phyloP scores from a whole-genome alignment of 2,888 invertebrate genomes.

The Xestia c-nigrum region DNA sequence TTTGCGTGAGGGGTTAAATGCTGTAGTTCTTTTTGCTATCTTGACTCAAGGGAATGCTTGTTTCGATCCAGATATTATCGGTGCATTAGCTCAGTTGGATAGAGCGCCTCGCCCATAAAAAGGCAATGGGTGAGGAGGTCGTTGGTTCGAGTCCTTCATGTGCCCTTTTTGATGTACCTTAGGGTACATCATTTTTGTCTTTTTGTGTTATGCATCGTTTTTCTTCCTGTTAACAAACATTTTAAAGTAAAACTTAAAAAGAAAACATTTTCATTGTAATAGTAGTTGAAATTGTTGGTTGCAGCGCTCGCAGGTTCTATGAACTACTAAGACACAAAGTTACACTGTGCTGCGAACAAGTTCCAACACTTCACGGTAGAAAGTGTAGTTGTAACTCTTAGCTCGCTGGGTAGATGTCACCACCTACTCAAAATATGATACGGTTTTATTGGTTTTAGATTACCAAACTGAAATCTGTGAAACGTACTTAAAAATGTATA shows the following conservation, averaged over 20 bases:
- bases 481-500: too few relatives aligned
- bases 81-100: conserved; percentile 5
- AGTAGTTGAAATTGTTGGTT: background rate
- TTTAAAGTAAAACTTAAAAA: background rate
- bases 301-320: background rate
- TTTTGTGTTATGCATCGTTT: too few relatives aligned
- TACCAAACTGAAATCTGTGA: background rate
- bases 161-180: background rate
- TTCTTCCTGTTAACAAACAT: background rate
- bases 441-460: background rate
- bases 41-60: background rate
- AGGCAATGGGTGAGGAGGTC: conserved; percentile 6
- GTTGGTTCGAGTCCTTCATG: conserved; percentile 8
- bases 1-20: background rate
- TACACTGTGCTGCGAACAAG: background rate
- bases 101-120: background rate
- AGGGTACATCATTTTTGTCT: too few relatives aligned
- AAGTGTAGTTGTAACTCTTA: background rate
- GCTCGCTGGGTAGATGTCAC: background rate
- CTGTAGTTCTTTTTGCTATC: background rate
- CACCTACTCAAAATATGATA: background rate
- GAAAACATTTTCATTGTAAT: background rate
- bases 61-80: background rate
- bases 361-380: background rate
- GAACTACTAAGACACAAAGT: background rate